A percentile compares a stretch with the other conserved stretches of the same genome.
These are phyloP conservation scores for Danaus plexippus DNA, from an alignment of 1,140 invertebrate species.

Conservation along the genomic window DNA sequence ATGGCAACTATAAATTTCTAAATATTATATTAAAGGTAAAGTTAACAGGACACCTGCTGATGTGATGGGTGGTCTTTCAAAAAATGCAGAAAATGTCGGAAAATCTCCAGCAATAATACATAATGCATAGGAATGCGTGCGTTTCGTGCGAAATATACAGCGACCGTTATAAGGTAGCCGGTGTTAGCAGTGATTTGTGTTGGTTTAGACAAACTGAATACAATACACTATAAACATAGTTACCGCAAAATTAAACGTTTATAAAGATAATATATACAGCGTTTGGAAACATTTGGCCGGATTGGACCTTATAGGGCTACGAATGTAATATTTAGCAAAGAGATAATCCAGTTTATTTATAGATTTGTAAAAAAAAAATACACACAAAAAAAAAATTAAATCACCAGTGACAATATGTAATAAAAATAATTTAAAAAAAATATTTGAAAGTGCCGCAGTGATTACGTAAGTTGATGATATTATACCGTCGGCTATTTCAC, in stretches of 20 bases:
- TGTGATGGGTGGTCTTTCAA: conserved; percentile 16
- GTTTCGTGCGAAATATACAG: conserved; percentile 44
- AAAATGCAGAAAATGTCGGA: conserved; percentile 48
- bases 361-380: too few relatives aligned
- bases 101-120: conserved; percentile 47
- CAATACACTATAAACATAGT: conserved; percentile 1
- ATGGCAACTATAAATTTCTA: too few relatives aligned
- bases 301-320: too few relatives aligned
- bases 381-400: too few relatives aligned
- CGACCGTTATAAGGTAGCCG: conserved; percentile 26
- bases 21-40: too few relatives aligned
- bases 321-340: too few relatives aligned
- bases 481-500: conserved; percentile 10
- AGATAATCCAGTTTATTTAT: too few relatives aligned
- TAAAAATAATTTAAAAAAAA: conserved; percentile 1
- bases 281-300: too few relatives aligned
- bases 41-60: neutral
- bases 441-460: conserved; percentile 13
- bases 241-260: too few relatives aligned
- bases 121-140: conserved; percentile 51
- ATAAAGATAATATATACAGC: too few relatives aligned
- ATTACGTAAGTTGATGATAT: conserved; percentile 16
- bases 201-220: conserved; percentile 9
- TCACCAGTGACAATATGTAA: too few relatives aligned
- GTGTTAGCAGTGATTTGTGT: conserved; percentile 7